Evolutionary conservation across 2,888 invertebrate genomes (phyloP).

Genomic region (Metellina segmentata): DNA sequence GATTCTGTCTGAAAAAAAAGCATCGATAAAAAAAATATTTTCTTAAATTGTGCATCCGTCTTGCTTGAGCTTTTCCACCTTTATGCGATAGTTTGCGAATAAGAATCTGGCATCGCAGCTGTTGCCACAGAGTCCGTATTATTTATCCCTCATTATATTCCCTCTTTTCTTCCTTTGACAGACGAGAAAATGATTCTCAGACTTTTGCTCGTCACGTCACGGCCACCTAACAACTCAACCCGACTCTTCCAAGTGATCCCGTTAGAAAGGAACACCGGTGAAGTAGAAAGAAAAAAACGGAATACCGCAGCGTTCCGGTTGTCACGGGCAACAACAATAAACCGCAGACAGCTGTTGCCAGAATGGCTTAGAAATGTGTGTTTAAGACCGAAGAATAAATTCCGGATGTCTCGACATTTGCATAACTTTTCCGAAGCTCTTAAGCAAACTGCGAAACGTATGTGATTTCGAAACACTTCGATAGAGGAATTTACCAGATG

Average conservation of each 20-base stretch:
- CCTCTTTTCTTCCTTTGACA: neutral
- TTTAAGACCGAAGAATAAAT: neutral
- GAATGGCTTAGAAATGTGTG: neutral
- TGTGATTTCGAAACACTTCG: neutral
- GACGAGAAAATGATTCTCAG: neutral
- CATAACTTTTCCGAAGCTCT: neutral
- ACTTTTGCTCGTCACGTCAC: neutral
- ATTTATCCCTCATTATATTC: constrained; percentile 4
- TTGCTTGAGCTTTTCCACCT: neutral
- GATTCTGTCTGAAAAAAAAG: neutral
- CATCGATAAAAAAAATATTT: neutral
- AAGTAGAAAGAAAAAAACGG: neutral
- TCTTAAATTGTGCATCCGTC: neutral
- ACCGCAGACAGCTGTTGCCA: neutral
- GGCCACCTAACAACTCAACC: neutral
- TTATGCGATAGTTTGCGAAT: neutral
- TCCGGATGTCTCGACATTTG: neutral
- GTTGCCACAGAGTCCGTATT: neutral
- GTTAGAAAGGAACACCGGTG: constrained; percentile 4
- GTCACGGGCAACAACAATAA: neutral
- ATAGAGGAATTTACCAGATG: neutral
- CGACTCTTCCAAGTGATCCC: neutral
- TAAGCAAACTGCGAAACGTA: neutral
- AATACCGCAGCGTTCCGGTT: neutral
- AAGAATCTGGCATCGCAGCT: constrained; percentile 6